Percentiles rank a stretch among this genome's conserved stretches.
These are phyloP conservation scores for Phanerotoma sp. DNA, from an alignment of 2,888 invertebrate species.

Conservation along the genomic window DNA sequence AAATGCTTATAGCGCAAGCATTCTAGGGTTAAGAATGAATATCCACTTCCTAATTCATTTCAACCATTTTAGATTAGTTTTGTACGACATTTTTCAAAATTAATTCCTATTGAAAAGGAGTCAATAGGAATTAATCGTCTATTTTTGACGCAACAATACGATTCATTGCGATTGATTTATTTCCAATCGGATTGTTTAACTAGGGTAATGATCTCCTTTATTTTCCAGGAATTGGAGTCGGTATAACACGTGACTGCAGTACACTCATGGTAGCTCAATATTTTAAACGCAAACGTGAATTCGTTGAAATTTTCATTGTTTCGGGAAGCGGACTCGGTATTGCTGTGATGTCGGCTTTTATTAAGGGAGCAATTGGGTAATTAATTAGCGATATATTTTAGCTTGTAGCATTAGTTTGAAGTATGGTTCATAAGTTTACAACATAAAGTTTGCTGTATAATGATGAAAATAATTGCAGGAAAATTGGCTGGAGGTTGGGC, in stretches of 20 bases:
- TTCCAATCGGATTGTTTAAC: no score
- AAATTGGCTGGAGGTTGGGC: conserved; percentile 79
- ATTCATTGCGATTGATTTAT: no score
- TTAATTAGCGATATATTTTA: conserved; percentile 20
- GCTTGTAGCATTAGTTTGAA: conserved; percentile 20
- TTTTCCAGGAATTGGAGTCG: conserved; percentile 72
- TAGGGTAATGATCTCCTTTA: no score
- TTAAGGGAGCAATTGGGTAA: conserved; percentile 77
- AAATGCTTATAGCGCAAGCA: no score
- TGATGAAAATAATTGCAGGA: conserved; percentile 59
- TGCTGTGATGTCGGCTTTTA: conserved; percentile 79
- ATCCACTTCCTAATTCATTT: no score
- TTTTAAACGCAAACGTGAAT: conserved; percentile 80
- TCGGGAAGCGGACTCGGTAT: conserved; percentile 85
- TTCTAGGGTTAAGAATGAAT: no score
- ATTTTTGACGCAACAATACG: no score
- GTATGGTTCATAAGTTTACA: no score
- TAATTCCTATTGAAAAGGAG: no score
- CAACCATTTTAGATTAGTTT: no score
- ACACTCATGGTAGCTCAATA: conserved; percentile 90
- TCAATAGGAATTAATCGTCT: no score
- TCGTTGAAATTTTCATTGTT: conserved; percentile 86
- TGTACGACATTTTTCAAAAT: no score
- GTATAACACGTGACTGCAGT: conserved; percentile 82
- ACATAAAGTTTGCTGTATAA: conserved; percentile 11